Base-by-base conservation (phyloP, 2,888 invertebrate genomes). In the Lithophane leautieri region DNA sequence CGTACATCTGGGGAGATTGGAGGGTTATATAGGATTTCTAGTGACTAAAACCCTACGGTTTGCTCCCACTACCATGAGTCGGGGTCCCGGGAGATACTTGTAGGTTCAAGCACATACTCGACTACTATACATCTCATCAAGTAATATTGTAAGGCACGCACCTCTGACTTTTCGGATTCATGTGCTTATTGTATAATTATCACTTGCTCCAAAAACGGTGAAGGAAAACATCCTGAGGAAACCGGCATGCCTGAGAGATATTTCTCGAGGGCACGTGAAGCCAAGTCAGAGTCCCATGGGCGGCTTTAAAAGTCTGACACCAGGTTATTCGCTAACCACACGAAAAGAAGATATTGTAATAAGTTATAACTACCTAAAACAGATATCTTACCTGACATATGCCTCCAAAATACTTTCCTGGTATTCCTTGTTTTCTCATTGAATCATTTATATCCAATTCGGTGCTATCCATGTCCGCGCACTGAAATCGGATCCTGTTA, bases 381-480 rank as follows among this genome's bases (percentile, higher is more conserved):
- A 42, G 28, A 52, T 16, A 2, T 34, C 60, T 61, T 68, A 78
- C 84, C 84, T 84, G 79, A 77, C 84, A 86, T 44, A 77, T 76
- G 11, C 79, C 71, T 34, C 70, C 78, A 4, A 40, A 50, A 16
- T 70, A 25, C 0, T 11, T 44, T 50, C 56, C 42, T 12, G 56
- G n/a, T 1, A 22, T 9, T 50, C n/a, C 44, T 62, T 42, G 52
- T 60, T 50, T 76, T 65, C 68, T 72, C 2, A 34, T 34, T 44
- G 44, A 40, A 47, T 61, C 3, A 40, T 75, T 67, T 0, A 7
- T 6, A 56, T 61, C 34, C 11, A 9, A 11, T 47, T 72, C 69
- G 11, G 14, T 6, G 19, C 40, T 56, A 11, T 47, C 76, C 56
- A 60, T 56, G 12, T 76, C 81, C 22, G 70, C 34, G 25, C 81